Evolutionary conservation across 1,140 invertebrate genomes (phyloP).

Genomic region (Grapholita molesta): DNA sequence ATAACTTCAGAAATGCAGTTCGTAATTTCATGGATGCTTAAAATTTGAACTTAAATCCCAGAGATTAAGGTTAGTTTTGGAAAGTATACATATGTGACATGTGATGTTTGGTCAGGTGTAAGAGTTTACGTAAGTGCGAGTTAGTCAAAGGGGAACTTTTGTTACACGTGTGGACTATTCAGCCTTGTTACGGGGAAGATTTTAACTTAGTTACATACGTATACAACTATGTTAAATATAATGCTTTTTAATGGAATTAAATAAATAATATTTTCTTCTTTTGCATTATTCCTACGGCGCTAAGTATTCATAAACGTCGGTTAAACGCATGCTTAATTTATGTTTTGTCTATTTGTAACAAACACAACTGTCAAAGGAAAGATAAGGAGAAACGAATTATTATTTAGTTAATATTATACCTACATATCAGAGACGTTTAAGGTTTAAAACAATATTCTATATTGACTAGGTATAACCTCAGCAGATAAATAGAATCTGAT

Average conservation of each 20-base stretch:
- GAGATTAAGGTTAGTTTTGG: neutral
- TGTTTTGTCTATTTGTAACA: too few relatives aligned
- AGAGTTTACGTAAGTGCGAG: neutral
- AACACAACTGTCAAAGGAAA: too few relatives aligned
- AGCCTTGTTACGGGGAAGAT: neutral
- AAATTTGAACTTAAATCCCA: neutral
- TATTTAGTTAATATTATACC: too few relatives aligned
- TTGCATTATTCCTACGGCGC: too few relatives aligned
- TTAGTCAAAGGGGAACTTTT: neutral
- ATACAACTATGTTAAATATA: neutral
- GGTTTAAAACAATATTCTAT: too few relatives aligned
- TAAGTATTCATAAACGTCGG: too few relatives aligned
- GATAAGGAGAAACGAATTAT: too few relatives aligned
- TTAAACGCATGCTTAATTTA: too few relatives aligned
- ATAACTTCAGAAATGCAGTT: neutral
- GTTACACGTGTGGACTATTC: neutral
- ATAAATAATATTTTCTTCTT: too few relatives aligned
- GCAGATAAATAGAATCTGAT: too few relatives aligned
- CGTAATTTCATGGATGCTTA: neutral
- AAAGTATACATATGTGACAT: neutral
- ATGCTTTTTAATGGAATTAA: neutral
- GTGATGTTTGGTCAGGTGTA: neutral
- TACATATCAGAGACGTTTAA: too few relatives aligned
- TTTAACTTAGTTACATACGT: neutral
- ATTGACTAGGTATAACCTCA: too few relatives aligned